Evolutionary conservation across 2,888 invertebrate genomes (phyloP), one percentile per base, ranked within the genome.

Genomic region (Antheraea yamamai): DNA sequence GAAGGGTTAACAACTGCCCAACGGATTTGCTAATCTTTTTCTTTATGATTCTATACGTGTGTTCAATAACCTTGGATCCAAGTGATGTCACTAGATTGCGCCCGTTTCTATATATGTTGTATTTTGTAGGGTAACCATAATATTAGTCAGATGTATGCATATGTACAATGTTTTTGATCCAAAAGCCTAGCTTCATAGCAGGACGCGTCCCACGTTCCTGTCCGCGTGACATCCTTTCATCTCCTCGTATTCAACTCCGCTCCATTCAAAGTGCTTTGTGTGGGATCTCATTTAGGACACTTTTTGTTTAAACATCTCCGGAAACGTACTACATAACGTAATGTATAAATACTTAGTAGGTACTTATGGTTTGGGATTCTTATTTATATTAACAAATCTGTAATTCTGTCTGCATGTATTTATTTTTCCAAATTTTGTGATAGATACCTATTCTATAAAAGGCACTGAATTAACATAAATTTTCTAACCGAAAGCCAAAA

Each of bases 141-240:
- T 14, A 26, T 26, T 14, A 26, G 1, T 26, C 26, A 64, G 14
- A 64, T 26, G 26, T 14, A 26, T 26, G 1, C 26, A 66, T 16
- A 14, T 4, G 3, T 66, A 30, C 30, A 30, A 66, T 30, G 64
- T 16, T 66, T 66, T 30, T 16, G 26, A 66, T 66, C 64, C 20
- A 26, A 70, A 7, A 70, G 18, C 70, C 39, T n/a, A n/a, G 35
- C 20, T 6, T 68, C 39, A 68, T 30, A 35, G 68, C 68, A 70
- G 39, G 68, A 70, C 39, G n/a, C 10, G 35, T 70, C 70, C 35
- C 39, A 39, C 39, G 68, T 30, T 66, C 64, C 70, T 39, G 70
- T 70, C 70, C 39, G 20, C 39, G 39, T 70, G 70, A 70, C 70
- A 70, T 70, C 70, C 70, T 70, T 70, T 70, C 39, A 70, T n/a